phyloP scores from a whole-genome alignment of 2,888 invertebrate genomes.

The Embidobia sp. region DNA sequence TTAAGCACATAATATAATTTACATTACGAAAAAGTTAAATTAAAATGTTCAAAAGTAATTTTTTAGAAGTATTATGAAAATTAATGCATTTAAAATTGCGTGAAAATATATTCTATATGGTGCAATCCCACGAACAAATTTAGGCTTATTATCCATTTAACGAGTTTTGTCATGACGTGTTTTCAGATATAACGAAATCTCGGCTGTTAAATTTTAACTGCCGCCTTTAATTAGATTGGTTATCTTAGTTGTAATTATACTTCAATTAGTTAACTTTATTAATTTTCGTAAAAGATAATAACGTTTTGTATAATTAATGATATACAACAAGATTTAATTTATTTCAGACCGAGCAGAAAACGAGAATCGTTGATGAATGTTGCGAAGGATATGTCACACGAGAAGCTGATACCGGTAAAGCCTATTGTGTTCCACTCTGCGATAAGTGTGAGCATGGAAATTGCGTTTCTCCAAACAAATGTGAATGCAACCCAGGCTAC shows the following conservation, averaged over 20 bases:
- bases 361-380: conserved; percentile 87
- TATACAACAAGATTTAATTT: not conserved
- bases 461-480: conserved; percentile 84
- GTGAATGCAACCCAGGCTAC: conserved; percentile 86
- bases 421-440: conserved; percentile 80
- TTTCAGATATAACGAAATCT: conserved; percentile 27
- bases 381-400: conserved; percentile 88
- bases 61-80: conserved; percentile 5
- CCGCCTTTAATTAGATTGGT: not conserved
- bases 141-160: conserved; percentile 13
- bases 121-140: conserved; percentile 23
- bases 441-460: conserved; percentile 82
- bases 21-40: too few relatives aligned
- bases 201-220: conserved; percentile 10
- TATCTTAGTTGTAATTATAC: conserved; percentile 1
- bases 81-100: conserved; percentile 2
- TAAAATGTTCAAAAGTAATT: too few relatives aligned
- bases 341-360: conserved; percentile 86
- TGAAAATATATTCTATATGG: conserved; percentile 12
- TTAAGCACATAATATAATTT: too few relatives aligned
- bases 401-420: conserved; percentile 69
- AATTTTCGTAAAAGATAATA: too few relatives aligned
- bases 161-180: conserved; percentile 15
- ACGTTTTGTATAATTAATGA: too few relatives aligned
- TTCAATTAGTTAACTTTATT: not conserved